Base-by-base conservation (phyloP, 1,140 invertebrate genomes). In the Drosophila orena region DNA sequence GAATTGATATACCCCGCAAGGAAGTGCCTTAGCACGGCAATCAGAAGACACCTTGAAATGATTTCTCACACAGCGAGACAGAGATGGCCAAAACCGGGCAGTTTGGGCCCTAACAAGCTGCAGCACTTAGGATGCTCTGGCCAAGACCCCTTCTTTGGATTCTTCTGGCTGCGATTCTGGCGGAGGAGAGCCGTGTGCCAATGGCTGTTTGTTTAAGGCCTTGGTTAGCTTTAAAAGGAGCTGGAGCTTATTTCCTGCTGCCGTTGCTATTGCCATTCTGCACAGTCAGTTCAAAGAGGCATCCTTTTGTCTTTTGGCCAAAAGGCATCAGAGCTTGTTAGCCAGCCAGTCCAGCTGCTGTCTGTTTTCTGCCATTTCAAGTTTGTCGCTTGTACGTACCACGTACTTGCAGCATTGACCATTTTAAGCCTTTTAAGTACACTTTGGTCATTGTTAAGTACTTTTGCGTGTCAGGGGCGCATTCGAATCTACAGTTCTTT, bases 391-490 rank as follows among this genome's bases (percentile, higher is more conserved):
- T 68, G 58, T 62, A 44, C 58, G 46, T 27, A 43, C 64, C 58
- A 68, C 64, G 40, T 53, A 37, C 14, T 52, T 49, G 49, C 50
- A 30, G 71, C 77, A 77, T 77, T 88, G 83, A 89, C 83, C 83
- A 88, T 88, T 88, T 88, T 88, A 79, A 88, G 83, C 83, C 74
- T 70, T 83, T 88, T 89, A 88, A 88, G 84, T 89, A 89, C 84
- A 79, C 79, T 84, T 85, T 89, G 84, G 84, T 90, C 85, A 89
- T 89, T 89, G 85, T 89, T 89, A 89, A 89, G 84, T 89, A 89
- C 84, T 89, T 89, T 90, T 89, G 84, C 84, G 84, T 89, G 84
- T 89, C 80, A 71, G 80, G 77, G 60, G 66, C 70, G 47, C 74
- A 70, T 64, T 77, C 58, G 68, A 77, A 66, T 65, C 43, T 50